Evolutionary conservation across 2,113 vertebrate genomes (phyloP).

Genomic region (Marcusenius ussheri): DNA sequence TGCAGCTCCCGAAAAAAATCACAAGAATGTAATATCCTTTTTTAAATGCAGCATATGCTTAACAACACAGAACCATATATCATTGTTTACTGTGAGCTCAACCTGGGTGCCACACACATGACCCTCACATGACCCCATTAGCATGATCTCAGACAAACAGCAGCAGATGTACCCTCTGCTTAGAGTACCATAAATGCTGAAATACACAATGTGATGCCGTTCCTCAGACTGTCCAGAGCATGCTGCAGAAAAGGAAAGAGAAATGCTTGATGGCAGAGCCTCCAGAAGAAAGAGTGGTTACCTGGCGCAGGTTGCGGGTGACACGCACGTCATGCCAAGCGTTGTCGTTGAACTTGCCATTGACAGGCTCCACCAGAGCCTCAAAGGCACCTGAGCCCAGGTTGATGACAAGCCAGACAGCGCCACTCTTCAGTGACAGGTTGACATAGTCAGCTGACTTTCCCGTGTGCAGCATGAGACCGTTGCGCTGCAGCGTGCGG

Average conservation of each 20-base stretch:
- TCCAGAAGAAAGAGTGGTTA: constrained; percentile 52
- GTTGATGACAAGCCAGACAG: constrained; percentile 96
- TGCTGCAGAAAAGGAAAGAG: background rate
- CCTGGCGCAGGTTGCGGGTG: constrained; percentile 96
- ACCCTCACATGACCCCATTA: background rate
- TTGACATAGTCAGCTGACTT: constrained; percentile 93
- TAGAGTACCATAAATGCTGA: background rate
- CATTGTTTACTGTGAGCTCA: background rate
- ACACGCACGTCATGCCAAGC: constrained; percentile 87
- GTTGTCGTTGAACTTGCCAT: constrained; percentile 93
- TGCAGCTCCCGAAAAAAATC: background rate
- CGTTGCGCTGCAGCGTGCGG: constrained; percentile 84
- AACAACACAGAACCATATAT: background rate
- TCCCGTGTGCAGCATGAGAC: constrained; percentile 91
- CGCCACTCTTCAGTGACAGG: constrained; percentile 86
- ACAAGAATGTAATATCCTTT: background rate
- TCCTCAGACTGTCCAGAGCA: background rate
- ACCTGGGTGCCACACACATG: background rate
- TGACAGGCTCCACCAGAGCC: constrained; percentile 90
- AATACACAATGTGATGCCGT: background rate
- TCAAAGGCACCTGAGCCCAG: constrained; percentile 91
- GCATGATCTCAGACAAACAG: background rate
- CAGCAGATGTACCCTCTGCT: background rate
- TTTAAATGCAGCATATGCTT: background rate
- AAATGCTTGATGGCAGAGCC: background rate